Conservation (phyloP, 2,113 vertebrate genomes). For the Hypanus sabinus region DNA sequence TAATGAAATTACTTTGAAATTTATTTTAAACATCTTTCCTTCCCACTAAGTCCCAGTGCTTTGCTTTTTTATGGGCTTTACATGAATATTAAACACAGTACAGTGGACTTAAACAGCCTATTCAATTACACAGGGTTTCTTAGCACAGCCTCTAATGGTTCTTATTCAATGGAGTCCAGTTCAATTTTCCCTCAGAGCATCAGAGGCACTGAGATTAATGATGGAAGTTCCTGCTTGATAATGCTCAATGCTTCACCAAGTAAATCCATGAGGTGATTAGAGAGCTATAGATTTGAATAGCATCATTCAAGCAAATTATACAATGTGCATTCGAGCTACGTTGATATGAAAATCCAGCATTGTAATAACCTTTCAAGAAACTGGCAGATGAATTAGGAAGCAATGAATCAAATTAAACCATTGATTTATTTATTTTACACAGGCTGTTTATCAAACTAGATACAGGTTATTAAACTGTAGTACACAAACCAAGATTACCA, state of each 20-base stretch:
- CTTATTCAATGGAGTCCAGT: background rate
- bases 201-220: background rate
- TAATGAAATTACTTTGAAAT: no score
- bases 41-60: background rate
- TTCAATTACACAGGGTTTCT: background rate
- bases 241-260: background rate
- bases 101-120: background rate
- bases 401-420: constrained; percentile 29
- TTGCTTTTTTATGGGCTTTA: background rate
- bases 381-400: background rate
- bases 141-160: background rate
- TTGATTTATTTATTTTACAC: constrained; percentile 36
- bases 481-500: constrained; percentile 29
- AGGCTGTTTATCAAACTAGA: constrained; percentile 34
- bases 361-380: background rate
- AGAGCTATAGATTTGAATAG: background rate
- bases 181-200: background rate
- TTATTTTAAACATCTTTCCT: background rate
- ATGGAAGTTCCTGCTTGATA: background rate
- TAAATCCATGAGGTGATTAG: background rate
- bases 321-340: background rate
- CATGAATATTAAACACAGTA: background rate
- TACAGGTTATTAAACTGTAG: constrained; percentile 36
- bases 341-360: background rate
- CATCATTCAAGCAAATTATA: background rate